Base-by-base conservation (phyloP, 2,888 invertebrate genomes). In the Helicoverpa assulta region DNA sequence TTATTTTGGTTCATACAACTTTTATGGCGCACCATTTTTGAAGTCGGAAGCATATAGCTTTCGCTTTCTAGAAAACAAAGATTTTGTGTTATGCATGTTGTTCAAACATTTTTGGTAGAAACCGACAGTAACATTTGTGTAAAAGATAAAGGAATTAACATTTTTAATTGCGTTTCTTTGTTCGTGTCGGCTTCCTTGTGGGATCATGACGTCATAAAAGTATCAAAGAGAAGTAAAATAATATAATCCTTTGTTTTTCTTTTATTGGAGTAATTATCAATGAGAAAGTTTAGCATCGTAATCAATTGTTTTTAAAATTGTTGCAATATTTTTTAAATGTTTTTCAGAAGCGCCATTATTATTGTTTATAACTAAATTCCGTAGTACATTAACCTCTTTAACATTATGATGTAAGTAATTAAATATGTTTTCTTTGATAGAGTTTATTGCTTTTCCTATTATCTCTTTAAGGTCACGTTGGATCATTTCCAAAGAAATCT, bases 11-110 rank as follows among this genome's bases (percentile, higher is more conserved):
- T 67, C 72, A 80, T 80, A 63, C 79, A 78, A 81, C 84, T 90
- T 90, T 88, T 88, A 90, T 86, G 87, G 80, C 84, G 60, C 78
- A 70, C 83, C 80, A 84, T 89, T 86, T 83, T 80, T 69, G 70
- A 55, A 81, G 76, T 78, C 80, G 76, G 87, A 81, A 86, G 86
- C 86, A 65, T 62, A 78, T 71, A 68, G 63, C 82, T 88, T 87
- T 90, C 85, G 81, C 82, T 90, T 88, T 89, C 78, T 78, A 76
- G 33, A 78, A 70, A 51, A 43, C 52, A 59, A 73, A 72, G 63
- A 71, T 71, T 80, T 79, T 78, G 73, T 63, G n/a, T 79, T 78
- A 71, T 63, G n/a, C 47, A 33, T 70, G 51, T 66, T 65, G 26
- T 55, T 57, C 19, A 43, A 64, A 56, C 5, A 3, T 54, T 66